Evolutionary conservation across 2,888 invertebrate species (phyloP).

Genomic region (Dryadula phaetusa): DNA sequence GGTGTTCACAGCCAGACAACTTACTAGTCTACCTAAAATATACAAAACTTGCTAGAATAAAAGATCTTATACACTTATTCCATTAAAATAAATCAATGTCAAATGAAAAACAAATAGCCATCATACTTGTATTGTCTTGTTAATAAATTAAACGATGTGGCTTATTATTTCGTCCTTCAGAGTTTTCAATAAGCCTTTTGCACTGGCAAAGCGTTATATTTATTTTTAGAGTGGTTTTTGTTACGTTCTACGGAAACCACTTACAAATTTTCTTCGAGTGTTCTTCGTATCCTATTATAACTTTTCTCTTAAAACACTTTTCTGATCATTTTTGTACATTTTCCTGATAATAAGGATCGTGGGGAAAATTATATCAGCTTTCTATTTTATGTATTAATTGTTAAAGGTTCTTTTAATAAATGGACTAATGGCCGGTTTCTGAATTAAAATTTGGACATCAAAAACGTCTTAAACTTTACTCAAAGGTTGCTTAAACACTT

Average conservation of each 20-base stretch:
- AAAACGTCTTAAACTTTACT: too few species aligned
- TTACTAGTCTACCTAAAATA: too few species aligned
- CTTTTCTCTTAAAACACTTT: slow-evolving; percentile 14
- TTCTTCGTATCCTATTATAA: slow-evolving; percentile 17
- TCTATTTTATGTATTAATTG: too few species aligned
- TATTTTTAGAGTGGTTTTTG: slow-evolving; percentile 1
- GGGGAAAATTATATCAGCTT: too few species aligned
- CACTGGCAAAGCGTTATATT: slow-evolving; percentile 21
- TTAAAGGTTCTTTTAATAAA: too few species aligned
- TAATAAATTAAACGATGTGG: neutral
- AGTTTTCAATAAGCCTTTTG: slow-evolving; percentile 9
- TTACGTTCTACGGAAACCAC: slow-evolving; percentile 21
- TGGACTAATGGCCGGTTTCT: too few species aligned
- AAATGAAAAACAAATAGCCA: neutral
- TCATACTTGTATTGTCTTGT: neutral
- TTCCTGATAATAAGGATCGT: neutral
- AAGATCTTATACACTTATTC: too few species aligned
- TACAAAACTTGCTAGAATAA: too few species aligned
- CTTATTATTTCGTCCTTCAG: neutral
- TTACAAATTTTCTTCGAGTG: slow-evolving; percentile 22
- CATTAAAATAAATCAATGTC: neutral
- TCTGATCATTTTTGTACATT: neutral
- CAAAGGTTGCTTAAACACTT: too few species aligned
- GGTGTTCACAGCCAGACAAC: too few species aligned
- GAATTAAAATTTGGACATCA: too few species aligned